phyloP scores from a whole-genome alignment of 2,113 vertebrate genomes.

The Actenoides lindsayi region DNA sequence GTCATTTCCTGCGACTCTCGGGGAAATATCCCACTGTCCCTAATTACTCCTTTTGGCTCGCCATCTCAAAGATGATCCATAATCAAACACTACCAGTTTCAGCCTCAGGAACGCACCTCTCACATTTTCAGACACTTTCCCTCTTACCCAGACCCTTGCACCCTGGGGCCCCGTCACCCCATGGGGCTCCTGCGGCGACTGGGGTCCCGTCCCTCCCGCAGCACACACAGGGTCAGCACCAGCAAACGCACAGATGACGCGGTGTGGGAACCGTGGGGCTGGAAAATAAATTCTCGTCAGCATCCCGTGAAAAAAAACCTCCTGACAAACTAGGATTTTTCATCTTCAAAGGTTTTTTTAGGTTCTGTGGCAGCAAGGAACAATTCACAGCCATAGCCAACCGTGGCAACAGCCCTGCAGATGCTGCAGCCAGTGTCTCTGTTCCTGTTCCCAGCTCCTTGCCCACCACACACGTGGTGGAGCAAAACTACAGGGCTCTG shows the following conservation, averaged over 20 bases:
- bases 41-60: slow-evolving; percentile 37
- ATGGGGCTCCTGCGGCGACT: rapidly evolving
- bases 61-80: not conserved
- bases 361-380: not conserved
- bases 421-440: not conserved
- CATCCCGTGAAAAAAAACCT: not conserved
- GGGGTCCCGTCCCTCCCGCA: not conserved
- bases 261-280: not conserved
- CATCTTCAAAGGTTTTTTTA: not conserved
- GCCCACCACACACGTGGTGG: not conserved
- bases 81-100: not conserved
- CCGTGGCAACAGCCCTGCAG: rapidly evolving
- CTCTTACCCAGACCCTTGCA: not conserved
- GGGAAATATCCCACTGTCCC: slow-evolving; percentile 54
- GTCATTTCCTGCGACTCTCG: slow-evolving; percentile 53
- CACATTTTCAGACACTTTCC: not conserved
- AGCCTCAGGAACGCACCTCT: not conserved
- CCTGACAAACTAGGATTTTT: not conserved
- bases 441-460: not conserved
- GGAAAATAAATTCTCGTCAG: not conserved
- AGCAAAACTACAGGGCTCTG: not conserved
- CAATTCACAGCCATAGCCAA: not conserved
- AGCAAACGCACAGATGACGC: rapidly evolving
- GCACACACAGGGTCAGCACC: rapidly evolving
- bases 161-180: not conserved